Conservation (phyloP, 2,113 vertebrate species). For the Hydrolagus affinis region DNA sequence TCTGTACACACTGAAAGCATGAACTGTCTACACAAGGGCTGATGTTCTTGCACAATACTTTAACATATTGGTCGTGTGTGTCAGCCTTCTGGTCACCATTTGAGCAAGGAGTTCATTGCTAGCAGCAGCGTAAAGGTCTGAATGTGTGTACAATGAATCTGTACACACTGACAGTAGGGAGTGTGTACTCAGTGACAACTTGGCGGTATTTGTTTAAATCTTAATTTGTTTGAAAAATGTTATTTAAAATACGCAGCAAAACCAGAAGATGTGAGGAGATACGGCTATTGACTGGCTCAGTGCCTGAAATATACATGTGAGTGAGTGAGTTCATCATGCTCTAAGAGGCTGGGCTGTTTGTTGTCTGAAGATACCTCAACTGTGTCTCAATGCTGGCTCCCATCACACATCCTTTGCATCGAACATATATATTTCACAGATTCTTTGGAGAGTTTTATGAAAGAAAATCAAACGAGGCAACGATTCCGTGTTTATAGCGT, state of each 20-base stretch:
- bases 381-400: background rate
- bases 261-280: background rate
- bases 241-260: background rate
- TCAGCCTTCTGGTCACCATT: background rate
- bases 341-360: no score
- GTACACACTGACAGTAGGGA: background rate
- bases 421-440: background rate
- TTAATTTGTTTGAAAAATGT: no score
- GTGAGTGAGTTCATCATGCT: background rate
- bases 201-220: background rate
- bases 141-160: background rate
- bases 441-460: background rate
- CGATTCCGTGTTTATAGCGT: background rate
- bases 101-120: background rate
- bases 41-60: no score
- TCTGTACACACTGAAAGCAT: no score
- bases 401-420: no score
- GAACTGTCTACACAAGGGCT: no score
- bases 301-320: background rate
- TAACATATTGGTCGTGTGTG: no score
- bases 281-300: no score
- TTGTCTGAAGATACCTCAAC: background rate
- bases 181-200: background rate
- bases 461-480: no score
- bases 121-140: background rate